Evolutionary conservation across 1,140 invertebrate genomes (phyloP).

Genomic region (Scaptomyza montana): DNA sequence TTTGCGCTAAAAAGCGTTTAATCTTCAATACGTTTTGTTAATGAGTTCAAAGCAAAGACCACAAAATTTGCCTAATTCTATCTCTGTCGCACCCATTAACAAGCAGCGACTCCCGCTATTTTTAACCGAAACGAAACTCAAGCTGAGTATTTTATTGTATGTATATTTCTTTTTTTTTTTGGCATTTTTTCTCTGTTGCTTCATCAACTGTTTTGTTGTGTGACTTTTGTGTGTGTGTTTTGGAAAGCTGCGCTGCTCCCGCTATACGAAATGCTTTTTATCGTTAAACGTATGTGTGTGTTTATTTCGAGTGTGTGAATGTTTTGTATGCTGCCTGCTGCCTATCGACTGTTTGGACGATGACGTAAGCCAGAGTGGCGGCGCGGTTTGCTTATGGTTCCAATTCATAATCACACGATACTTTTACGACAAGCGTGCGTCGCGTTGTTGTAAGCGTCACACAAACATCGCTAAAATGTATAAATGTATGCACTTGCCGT

Average conservation of each 20-base stretch:
- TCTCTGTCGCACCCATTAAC: slow-evolving; percentile 36
- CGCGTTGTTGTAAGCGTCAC: slow-evolving; percentile 52
- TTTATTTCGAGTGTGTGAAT: slow-evolving; percentile 29
- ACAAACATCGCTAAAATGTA: slow-evolving; percentile 7
- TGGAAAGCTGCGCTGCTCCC: slow-evolving; percentile 65
- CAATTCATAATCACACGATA: slow-evolving; percentile 79
- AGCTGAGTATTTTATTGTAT: slow-evolving; percentile 45
- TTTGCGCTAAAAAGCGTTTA: slow-evolving; percentile 59
- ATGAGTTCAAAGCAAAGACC: slow-evolving; percentile 62
- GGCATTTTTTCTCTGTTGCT: slow-evolving; percentile 48
- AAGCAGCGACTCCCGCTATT: slow-evolving; percentile 57
- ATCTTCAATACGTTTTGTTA: slow-evolving; percentile 74
- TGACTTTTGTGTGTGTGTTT: slow-evolving; percentile 58
- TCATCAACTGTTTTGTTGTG: slow-evolving; percentile 70
- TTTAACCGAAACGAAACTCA: slow-evolving; percentile 66
- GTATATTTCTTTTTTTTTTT: slow-evolving; percentile 18
- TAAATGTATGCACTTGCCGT: neutral
- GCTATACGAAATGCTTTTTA: slow-evolving; percentile 74
- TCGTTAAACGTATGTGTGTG: slow-evolving; percentile 51
- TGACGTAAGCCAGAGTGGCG: slow-evolving; percentile 69
- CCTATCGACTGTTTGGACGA: slow-evolving; percentile 59
- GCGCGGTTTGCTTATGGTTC: slow-evolving; percentile 55
- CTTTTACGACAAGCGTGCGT: slow-evolving; percentile 46
- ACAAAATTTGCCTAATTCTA: slow-evolving; percentile 31
- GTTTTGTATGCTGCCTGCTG: slow-evolving; percentile 50